Conservation (phyloP, 2,113 vertebrate genomes). For the Gymnarchus niloticus region DNA sequence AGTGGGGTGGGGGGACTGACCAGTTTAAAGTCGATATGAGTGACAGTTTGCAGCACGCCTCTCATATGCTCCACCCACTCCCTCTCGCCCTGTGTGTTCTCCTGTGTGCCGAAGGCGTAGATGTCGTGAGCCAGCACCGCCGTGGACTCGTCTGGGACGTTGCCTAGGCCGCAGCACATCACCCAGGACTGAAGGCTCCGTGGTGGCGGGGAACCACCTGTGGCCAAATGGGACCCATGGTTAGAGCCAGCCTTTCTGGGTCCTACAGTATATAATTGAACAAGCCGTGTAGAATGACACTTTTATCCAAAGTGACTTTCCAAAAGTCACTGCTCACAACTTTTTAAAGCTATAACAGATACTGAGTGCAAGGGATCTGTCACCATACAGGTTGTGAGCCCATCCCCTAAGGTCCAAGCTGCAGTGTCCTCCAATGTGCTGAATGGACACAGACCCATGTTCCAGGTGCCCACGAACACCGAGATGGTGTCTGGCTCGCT, state of each 20-base stretch:
- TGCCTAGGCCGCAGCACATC: conserved; percentile 70
- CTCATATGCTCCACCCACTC: conserved; percentile 78
- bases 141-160: conserved; percentile 63
- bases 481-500: conserved; percentile 74
- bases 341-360: neutral
- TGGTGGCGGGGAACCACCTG: conserved; percentile 72
- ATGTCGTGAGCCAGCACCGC: conserved; percentile 71
- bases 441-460: conserved; percentile 71
- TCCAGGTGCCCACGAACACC: conserved; percentile 78
- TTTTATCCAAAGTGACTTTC: neutral
- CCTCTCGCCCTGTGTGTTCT: conserved; percentile 78
- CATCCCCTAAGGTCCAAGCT: too few relatives aligned
- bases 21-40: conserved; percentile 72
- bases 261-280: neutral
- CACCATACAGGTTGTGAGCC: too few relatives aligned
- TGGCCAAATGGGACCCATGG: neutral
- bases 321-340: neutral
- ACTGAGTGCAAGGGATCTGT: too few relatives aligned
- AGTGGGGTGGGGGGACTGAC: too few relatives aligned
- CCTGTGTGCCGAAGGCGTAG: conserved; percentile 79
- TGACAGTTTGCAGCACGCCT: conserved; percentile 62
- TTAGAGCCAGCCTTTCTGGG: neutral
- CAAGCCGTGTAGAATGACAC: neutral
- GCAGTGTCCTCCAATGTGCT: too few relatives aligned
- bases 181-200: conserved; percentile 73